Evolutionary conservation across 2,888 invertebrate species (phyloP).

Genomic region (Crocallis elinguaria): DNA sequence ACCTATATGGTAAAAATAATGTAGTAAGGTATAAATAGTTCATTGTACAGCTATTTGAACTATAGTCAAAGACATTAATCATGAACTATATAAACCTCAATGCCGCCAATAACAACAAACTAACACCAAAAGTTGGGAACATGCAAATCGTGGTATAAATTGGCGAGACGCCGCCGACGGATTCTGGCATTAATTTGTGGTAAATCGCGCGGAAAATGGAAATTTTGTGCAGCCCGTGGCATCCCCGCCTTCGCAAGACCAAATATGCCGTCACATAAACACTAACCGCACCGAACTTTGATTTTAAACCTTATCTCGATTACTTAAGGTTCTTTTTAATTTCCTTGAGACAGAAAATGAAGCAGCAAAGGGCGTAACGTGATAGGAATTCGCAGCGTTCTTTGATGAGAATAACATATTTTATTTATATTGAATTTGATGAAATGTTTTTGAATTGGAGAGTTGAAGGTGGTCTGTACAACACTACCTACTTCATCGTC

Average conservation of each 20-base stretch:
- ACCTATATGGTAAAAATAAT: no score
- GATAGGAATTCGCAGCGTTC: conserved; percentile 63
- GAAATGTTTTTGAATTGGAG: background rate
- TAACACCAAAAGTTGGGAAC: conserved; percentile 62
- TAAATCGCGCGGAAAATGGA: conserved; percentile 83
- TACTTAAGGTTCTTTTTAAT: conserved; percentile 38
- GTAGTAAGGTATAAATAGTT: no score
- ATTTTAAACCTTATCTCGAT: conserved; percentile 41
- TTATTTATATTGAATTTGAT: conserved; percentile 27
- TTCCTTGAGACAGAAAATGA: conserved; percentile 28
- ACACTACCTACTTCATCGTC: no score
- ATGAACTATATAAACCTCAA: no score
- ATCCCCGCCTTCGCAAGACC: conserved; percentile 48
- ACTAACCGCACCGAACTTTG: conserved; percentile 21
- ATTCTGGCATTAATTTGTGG: conserved; percentile 81
- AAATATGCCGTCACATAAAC: conserved; percentile 38
- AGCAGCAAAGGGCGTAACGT: conserved; percentile 54
- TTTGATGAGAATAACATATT: conserved; percentile 60
- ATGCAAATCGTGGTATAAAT: conserved; percentile 79
- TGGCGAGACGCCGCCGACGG: conserved; percentile 74
- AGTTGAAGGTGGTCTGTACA: no score
- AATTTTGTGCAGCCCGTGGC: conserved; percentile 82
- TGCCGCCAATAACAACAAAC: conserved; percentile 25
- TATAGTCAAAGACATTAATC: no score
- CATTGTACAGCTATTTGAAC: no score